A percentile compares a stretch with the other conserved stretches of the same genome.
These are phyloP conservation scores for Pachypsylla venusta DNA, from an alignment of 1,140 invertebrate genomes.

Conservation along the genomic window DNA sequence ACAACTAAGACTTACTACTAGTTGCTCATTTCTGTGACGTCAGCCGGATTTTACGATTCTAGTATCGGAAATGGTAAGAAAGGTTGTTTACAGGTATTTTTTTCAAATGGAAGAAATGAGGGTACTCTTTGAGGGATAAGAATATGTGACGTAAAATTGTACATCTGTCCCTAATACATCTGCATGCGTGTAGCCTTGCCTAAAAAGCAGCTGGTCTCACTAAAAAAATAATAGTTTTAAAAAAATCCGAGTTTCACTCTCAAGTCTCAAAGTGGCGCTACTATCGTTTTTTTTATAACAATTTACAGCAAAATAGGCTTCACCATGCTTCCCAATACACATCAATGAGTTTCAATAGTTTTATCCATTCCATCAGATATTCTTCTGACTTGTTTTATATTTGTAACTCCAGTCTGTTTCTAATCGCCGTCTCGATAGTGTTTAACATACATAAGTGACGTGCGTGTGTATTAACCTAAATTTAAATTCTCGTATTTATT, in stretches of 20 bases:
- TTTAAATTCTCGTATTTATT: too few relatives aligned
- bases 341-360: conserved; percentile 6
- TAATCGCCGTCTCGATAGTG: neutral
- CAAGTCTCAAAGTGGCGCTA: neutral
- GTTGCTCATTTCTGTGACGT: too few relatives aligned
- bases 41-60: too few relatives aligned
- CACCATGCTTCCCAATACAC: too few relatives aligned
- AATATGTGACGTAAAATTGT: neutral
- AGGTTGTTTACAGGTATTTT: conserved; percentile 7
- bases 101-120: conserved; percentile 4
- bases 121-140: conserved; percentile 3
- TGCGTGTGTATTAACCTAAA: conserved; percentile 5
- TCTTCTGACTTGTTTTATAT: conserved; percentile 2
- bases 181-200: conserved; percentile 4
- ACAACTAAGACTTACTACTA: too few relatives aligned
- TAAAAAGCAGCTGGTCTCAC: conserved; percentile 8
- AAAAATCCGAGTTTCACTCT: neutral
- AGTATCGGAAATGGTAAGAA: neutral
- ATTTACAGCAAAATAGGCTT: conserved; percentile 6
- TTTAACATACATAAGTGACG: neutral
- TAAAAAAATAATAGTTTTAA: neutral
- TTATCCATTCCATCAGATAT: neutral
- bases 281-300: conserved; percentile 1
- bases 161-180: conserved; percentile 5
- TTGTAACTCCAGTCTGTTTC: neutral